Evolutionary conservation across 1,140 invertebrate species (phyloP), one percentile per base, ranked within the genome.

Genomic region (Bombus balteatus): DNA sequence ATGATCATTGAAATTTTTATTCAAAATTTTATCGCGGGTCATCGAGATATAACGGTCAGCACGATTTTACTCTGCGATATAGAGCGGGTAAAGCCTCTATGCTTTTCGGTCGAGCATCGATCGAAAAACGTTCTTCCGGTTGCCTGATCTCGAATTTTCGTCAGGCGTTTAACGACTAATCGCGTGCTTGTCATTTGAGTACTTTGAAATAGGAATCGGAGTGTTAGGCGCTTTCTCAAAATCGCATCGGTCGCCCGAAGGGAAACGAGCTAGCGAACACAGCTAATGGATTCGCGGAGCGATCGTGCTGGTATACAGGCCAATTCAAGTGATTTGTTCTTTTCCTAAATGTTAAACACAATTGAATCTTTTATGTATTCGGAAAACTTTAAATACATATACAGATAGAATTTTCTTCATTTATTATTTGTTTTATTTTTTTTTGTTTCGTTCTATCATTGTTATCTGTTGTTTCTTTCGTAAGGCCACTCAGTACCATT

Each of bases 271-370:
- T 82, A 85, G 77, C 81, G 83, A 89, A 86, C 88, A 70, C 77
- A 62, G 78, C 89, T 90, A 90, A 92, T 92, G 91, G 91, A 92
- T 92, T 91, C 79, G 89, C 88, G 83, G 82, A 84, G 80, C 78
- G n/a, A 66, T 80, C 88, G 70, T 90, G 89, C 87, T 92, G 87
- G 87, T 88, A 25, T 75, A 91, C 87, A 92, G 81, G 81, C 1
- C 22, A 28, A 32, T 57, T 53, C 81, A 83, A 68, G 22, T n/a
- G 62, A 77, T 59, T 25, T 41, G 39, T 25, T 9, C n/a, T 22
- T 43, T 37, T 9, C 2, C 22, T n/a, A 18, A 1, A 12, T 32
- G 10, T 28, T 25, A 15, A 1, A 1, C 4, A 34, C 13, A 6
- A 37, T 37, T 18, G 32, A 34, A 68, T 34, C 8, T 9, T 25